Base-by-base conservation (phyloP, 2,113 vertebrate genomes). In the Myxocyprinus asiaticus region DNA sequence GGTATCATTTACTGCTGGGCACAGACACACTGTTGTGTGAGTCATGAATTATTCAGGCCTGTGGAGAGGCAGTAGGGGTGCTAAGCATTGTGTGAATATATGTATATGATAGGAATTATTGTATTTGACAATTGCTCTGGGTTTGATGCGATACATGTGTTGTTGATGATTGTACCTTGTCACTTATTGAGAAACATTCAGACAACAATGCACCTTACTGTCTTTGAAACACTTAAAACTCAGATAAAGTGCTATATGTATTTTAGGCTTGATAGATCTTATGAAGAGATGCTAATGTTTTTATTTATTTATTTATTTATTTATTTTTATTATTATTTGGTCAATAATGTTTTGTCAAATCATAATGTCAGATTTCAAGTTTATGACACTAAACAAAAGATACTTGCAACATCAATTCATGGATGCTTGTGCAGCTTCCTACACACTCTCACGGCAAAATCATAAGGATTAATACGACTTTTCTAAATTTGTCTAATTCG, bases 91-190 rank as follows among this genome's bases (percentile, higher is more conserved):
- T 47, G 43, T 62, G 44, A 55, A 65, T 62, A 62, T 64, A 75
- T 9, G 22, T 62, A 78, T 82, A 53, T 78, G 55, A 74, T 78
- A 65, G 51, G 64, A 78, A 74, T 66, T 12, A 73, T 73, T 73
- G 70, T 48, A 61, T 71, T 82, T 82, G 81, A 73, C 77, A 82
- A 77, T 55, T 47, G 47, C 76, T 67, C 33, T 53, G 4, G 12
- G 53, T 67, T 33, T 82, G 17, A 53, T 5, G 33, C 9, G 50
- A 78, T 69, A 72, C 80, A 77, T 76, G 73, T 82, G 81, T 62
- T 77, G 61, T 22, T 42, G 68, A 67, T 77, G 64, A 69, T 73
- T 58, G 22, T 56, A 70, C 8, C 65, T 65, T 51, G 22, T 33
- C 22, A 33, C 44, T 42, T 56, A 5, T 44, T 59, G 51, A 56